Percentiles rank a stretch among this genome's conserved stretches.
Evolutionary conservation across 2,797 vertebrate genomes (phyloP).

Genomic region (Micropoecilia bifurca): DNA sequence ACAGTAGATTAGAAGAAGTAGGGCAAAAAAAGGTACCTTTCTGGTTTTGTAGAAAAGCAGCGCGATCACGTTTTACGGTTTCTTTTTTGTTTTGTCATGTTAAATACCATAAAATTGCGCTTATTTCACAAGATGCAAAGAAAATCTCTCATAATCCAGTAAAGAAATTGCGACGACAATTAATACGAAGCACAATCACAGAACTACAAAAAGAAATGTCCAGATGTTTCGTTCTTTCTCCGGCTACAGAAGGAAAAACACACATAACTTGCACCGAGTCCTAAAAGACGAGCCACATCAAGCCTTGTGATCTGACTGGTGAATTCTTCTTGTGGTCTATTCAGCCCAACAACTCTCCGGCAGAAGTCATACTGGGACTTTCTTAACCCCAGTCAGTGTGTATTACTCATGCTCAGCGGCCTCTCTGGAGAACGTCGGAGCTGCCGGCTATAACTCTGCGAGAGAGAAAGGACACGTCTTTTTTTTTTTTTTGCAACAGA

Average conservation of each 20-base stretch:
- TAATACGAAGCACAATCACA: not conserved
- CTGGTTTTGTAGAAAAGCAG: not conserved
- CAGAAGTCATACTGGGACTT: slow-evolving; percentile 46
- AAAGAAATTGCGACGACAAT: not conserved
- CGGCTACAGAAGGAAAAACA: not conserved
- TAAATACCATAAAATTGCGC: not conserved
- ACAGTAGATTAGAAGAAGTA: not conserved
- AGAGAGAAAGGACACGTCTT: slow-evolving; percentile 50
- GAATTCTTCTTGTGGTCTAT: slow-evolving; percentile 28
- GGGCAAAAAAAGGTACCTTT: not conserved
- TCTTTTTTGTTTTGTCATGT: not conserved
- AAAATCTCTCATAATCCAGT: not conserved
- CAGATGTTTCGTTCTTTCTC: not conserved
- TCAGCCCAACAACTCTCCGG: slow-evolving; percentile 29
- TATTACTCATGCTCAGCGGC: slow-evolving; percentile 63
- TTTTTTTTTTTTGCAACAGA: slow-evolving; percentile 50
- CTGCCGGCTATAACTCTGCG: slow-evolving; percentile 39
- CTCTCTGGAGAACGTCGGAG: slow-evolving; percentile 39
- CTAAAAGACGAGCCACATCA: slow-evolving; percentile 11
- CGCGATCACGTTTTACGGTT: not conserved
- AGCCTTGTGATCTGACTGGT: slow-evolving; percentile 19
- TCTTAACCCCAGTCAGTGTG: slow-evolving; percentile 47
- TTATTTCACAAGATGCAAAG: not conserved
- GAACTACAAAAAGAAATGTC: not conserved
- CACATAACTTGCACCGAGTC: slow-evolving; percentile 32